Evolutionary conservation across 2,113 vertebrate species (phyloP).

Genomic region (Montifringilla adamsi): DNA sequence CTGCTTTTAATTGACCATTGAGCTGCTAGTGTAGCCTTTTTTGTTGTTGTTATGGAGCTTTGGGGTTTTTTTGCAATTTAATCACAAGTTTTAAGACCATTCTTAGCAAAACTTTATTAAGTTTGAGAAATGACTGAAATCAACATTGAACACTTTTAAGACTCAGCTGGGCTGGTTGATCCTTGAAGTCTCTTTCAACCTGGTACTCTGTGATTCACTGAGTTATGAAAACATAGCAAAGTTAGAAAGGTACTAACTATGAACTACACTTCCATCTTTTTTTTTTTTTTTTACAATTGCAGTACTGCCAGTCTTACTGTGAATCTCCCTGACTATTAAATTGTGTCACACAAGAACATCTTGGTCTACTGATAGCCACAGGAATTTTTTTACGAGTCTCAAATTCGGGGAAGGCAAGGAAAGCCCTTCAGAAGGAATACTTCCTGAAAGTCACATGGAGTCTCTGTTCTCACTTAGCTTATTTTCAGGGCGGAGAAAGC

Average conservation of each 20-base stretch:
- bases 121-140: neutral
- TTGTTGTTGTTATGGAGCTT: neutral
- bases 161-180: rapidly evolving
- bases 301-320: neutral
- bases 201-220: neutral
- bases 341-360: neutral
- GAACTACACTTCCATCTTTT: neutral
- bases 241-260: neutral
- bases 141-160: neutral
- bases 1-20: neutral
- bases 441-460: neutral
- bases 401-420: neutral
- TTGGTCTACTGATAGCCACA: neutral
- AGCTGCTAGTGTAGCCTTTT: neutral
- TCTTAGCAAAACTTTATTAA: neutral
- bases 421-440: neutral
- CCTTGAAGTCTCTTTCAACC: neutral
- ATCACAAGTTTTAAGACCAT: neutral
- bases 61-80: neutral
- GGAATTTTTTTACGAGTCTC: neutral
- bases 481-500: neutral
- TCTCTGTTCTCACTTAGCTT: neutral
- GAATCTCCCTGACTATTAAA: neutral
- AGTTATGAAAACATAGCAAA: neutral
- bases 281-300: neutral